Percentiles rank a stretch among this genome's conserved stretches.
Conservation (phyloP, 1,140 invertebrate species). For the Globodera ellingtonae region DNA sequence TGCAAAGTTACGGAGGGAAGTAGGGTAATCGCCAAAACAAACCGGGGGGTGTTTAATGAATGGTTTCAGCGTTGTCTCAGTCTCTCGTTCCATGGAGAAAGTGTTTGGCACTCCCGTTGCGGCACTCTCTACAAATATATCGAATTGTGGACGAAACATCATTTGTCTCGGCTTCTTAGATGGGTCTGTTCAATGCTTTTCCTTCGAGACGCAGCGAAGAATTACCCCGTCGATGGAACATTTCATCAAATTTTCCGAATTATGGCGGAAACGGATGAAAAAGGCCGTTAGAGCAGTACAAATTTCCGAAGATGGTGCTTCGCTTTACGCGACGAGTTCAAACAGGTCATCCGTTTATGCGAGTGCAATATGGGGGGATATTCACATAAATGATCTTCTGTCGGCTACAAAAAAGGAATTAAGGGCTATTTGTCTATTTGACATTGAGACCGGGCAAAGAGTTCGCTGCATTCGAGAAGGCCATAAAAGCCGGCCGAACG, state of each 20-base stretch:
- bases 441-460: constrained; percentile 39
- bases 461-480: constrained; percentile 35
- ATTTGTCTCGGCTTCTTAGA: constrained; percentile 30
- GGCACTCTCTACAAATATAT: constrained; percentile 4
- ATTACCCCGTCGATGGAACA: neutral
- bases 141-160: neutral
- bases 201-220: constrained; percentile 13
- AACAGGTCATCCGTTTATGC: neutral
- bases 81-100: neutral
- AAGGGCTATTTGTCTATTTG: constrained; percentile 36
- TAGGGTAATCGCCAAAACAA: too few relatives aligned
- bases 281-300: constrained; percentile 29
- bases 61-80: too few relatives aligned
- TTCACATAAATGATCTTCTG: neutral
- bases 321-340: constrained; percentile 30
- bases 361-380: neutral
- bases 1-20: too few relatives aligned
- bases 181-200: constrained; percentile 20
- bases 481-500: constrained; percentile 34
- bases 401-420: neutral
- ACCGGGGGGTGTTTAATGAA: too few relatives aligned
- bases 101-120: constrained; percentile 2
- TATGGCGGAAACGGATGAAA: constrained; percentile 27
- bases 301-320: constrained; percentile 36
- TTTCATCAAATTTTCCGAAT: neutral